These are phyloP conservation scores for Carpatolechia fugitivella DNA, from an alignment of 2,888 invertebrate species.

Conservation along the genomic window DNA sequence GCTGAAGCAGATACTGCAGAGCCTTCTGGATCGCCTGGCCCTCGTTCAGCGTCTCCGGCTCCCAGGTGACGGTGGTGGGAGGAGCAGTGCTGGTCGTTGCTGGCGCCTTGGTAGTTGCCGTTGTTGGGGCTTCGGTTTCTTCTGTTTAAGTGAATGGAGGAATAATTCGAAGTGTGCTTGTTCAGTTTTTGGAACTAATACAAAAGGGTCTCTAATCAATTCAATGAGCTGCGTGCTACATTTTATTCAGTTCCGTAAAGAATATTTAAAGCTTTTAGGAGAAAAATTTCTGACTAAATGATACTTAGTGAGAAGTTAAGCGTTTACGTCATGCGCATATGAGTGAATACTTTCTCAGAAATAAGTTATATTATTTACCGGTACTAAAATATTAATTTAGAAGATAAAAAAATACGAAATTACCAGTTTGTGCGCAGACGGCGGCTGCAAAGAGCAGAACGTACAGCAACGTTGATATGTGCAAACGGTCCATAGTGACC, in stretches of 20 bases:
- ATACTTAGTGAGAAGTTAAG: too few relatives aligned
- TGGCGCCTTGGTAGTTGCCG: conserved; percentile 42
- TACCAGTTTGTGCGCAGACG: conserved; percentile 58
- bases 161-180: too few relatives aligned
- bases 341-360: too few relatives aligned
- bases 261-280: too few relatives aligned
- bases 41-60: conserved; percentile 65
- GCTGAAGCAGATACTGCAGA: conserved; percentile 85
- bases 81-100: conserved; percentile 43
- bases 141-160: neutral
- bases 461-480: conserved; percentile 34
- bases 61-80: conserved; percentile 57
- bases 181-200: too few relatives aligned
- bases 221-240: too few relatives aligned
- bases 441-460: conserved; percentile 36
- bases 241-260: too few relatives aligned
- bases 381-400: too few relatives aligned
- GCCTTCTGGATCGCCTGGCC: conserved; percentile 83
- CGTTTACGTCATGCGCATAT: too few relatives aligned
- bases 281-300: too few relatives aligned
- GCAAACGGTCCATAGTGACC: conserved; percentile 39
- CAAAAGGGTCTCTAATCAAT: too few relatives aligned
- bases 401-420: conserved; percentile 14
- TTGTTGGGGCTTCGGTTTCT: conserved; percentile 65
- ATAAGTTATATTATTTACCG: too few relatives aligned